Percentiles rank a stretch among this genome's conserved stretches.
phyloP scores from a whole-genome alignment of 1,140 invertebrate genomes.

The Stegodyphus mimosarum region DNA sequence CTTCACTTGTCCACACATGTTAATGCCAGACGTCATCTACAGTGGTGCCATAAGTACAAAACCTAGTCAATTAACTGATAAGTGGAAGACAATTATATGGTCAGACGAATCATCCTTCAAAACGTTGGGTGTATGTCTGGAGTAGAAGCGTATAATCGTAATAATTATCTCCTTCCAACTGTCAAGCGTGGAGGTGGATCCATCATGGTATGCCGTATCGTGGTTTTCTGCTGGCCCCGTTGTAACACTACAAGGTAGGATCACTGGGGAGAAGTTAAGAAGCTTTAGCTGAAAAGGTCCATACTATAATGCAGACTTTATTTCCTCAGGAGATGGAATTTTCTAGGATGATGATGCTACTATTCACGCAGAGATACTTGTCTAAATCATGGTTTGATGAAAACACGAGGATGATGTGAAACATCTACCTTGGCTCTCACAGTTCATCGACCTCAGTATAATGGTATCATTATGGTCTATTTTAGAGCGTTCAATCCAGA shows the following conservation, averaged over 20 bases:
- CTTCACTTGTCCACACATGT: background rate
- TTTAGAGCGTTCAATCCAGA: slow-evolving; percentile 14
- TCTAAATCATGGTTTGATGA: background rate
- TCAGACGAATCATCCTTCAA: background rate
- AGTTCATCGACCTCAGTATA: slow-evolving; percentile 15
- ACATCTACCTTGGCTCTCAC: slow-evolving; percentile 8
- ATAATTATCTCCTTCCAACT: background rate
- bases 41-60: background rate
- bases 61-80: background rate
- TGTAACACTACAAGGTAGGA: background rate
- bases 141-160: background rate
- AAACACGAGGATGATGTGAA: slow-evolving; percentile 3
- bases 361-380: background rate
- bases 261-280: background rate
- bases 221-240: background rate
- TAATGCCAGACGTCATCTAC: background rate
- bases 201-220: slow-evolving; percentile 13
- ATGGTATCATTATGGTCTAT: slow-evolving; percentile 14
- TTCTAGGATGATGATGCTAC: background rate
- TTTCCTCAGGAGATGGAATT: background rate
- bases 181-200: slow-evolving; percentile 12
- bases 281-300: background rate
- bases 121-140: too few species aligned
- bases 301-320: slow-evolving; percentile 7
- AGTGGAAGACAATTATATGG: background rate